Evolutionary conservation across 2,113 vertebrate species (phyloP), one percentile per base, ranked within the genome.

Genomic region (Cavia porcellus): DNA sequence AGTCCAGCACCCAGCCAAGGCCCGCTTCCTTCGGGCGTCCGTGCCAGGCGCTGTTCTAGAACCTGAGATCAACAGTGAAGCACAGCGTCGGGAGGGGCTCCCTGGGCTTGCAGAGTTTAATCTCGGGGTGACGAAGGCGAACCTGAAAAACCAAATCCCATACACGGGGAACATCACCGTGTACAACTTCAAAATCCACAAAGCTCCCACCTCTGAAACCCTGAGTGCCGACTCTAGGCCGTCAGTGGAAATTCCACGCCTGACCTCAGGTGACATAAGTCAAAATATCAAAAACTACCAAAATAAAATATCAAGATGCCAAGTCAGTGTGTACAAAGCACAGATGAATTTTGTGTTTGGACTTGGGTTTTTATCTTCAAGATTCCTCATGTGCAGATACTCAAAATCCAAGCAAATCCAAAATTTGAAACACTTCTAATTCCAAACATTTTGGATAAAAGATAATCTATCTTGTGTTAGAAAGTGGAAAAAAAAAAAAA

Each of bases 31-130:
- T 47, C 9, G 52, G 68, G 30, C 5, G 77, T 55, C 59, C 70
- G 30, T 20, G 3, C 0, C 82, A 35, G 70, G 30, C 55, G 7
- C 24, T 1, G 4, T 10, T 55, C 52, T 4, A 24, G 70, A 42
- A 20, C 74, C 19, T 66, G 68, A 61, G 5, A 55, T 17, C 12
- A 0, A 19, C 5, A 64, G 32, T 35, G 32, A 42, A 12, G 9
- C 14, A 47, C 42, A 5, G 0, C 0, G 3, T 28, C 25, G 13
- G 38, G 10, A 1, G 38, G 2, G 10, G 7, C 0, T 47, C 15
- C 28, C 70, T 7, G 28, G 2, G 2, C 42, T 50, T 13, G 1
- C n/a, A 32, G 52, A 32, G 32, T 47, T 57, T 47, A 50, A 50
- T 25, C 15, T 68, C 59, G 13, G 0, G 38, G 32, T 20, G 35